A percentile compares a stretch with the other conserved stretches of the same genome.
phyloP scores from a whole-genome alignment of 2,888 invertebrate species.

The Microplitis deprimator region DNA sequence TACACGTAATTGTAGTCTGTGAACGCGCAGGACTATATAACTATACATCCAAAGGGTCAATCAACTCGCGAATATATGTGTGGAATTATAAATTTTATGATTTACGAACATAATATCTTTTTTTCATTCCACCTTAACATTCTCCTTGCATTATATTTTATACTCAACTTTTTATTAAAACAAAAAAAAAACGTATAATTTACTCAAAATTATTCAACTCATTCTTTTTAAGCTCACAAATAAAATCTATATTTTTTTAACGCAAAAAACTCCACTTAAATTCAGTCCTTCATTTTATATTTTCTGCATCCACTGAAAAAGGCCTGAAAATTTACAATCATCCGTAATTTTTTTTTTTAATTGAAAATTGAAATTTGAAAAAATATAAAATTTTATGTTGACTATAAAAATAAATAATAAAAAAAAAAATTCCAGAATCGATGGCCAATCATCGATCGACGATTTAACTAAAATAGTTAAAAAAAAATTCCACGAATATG shows the following conservation, averaged over 20 bases:
- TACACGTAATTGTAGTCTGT: conserved; percentile 62
- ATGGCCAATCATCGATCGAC: background rate
- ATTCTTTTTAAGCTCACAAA: background rate
- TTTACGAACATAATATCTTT: conserved; percentile 60
- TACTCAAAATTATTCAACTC: background rate
- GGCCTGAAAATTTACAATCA: no score
- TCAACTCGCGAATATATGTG: conserved; percentile 41
- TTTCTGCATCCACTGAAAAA: no score
- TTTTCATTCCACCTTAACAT: conserved; percentile 6
- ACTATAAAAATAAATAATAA: no score
- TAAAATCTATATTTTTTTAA: background rate
- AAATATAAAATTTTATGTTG: no score
- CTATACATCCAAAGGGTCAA: conserved; percentile 14
- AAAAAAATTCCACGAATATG: conserved; percentile 16
- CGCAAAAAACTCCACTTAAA: no score
- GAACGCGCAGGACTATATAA: conserved; percentile 27
- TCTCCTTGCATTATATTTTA: background rate
- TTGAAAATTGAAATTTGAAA: no score
- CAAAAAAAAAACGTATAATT: conserved; percentile 8
- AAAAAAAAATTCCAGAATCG: no score
- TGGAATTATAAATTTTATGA: conserved; percentile 66
- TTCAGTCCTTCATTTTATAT: no score
- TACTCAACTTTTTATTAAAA: conserved; percentile 17
- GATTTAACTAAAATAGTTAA: conserved; percentile 10
- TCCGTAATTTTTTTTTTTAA: no score